phyloP scores from a whole-genome alignment of 2,113 vertebrate species.

The Chauna torquata region DNA sequence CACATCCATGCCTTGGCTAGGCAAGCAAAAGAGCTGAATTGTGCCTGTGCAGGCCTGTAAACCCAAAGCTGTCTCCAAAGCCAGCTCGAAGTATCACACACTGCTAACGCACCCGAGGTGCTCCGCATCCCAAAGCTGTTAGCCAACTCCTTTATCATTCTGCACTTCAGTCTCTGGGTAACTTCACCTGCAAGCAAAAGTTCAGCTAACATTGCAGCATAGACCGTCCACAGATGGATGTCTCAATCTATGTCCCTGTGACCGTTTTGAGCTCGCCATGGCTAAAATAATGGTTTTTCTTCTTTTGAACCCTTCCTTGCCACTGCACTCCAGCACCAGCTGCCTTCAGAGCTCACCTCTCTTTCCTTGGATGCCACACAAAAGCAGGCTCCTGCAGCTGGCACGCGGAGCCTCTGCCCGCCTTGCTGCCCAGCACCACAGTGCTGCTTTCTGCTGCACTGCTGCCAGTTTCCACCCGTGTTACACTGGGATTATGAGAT shows the following conservation, averaged over 20 bases:
- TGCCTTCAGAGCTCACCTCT: neutral
- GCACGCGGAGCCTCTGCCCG: neutral
- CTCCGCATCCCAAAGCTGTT: neutral
- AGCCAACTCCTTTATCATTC: neutral
- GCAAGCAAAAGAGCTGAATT: neutral
- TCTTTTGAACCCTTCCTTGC: neutral
- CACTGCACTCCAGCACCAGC: neutral
- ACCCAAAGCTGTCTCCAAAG: neutral
- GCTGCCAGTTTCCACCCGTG: neutral
- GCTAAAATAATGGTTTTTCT: neutral
- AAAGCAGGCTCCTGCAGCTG: neutral
- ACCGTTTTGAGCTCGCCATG: neutral
- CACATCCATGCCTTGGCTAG: neutral
- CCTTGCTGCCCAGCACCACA: neutral
- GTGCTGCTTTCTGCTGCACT: neutral
- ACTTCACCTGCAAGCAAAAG: neutral
- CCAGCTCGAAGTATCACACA: fast-evolving
- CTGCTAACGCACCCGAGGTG: neutral
- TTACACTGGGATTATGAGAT: neutral
- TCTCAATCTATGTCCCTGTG: neutral
- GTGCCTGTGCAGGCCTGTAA: neutral
- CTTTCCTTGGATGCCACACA: neutral
- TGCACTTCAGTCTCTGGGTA: neutral
- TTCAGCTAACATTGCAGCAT: neutral
- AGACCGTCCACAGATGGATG: neutral